phyloP scores from a whole-genome alignment of 2,888 invertebrate species.

The Allacma fusca region DNA sequence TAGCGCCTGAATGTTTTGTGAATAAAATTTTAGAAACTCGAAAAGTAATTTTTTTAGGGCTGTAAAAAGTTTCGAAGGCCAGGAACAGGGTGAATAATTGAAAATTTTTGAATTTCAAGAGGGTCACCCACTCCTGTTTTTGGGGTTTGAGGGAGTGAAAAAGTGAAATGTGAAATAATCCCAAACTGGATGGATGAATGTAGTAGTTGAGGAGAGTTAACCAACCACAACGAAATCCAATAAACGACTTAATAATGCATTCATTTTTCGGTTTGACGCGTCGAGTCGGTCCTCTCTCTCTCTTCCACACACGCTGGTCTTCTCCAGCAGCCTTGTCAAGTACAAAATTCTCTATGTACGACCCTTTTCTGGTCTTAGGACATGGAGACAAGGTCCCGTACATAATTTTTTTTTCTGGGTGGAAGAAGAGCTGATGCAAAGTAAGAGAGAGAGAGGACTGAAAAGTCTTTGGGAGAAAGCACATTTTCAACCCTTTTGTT shows the following conservation, averaged over 20 bases:
- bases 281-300: slow-evolving; percentile 41
- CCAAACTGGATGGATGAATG: neutral
- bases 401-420: too few relatives aligned
- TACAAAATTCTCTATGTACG: slow-evolving; percentile 1
- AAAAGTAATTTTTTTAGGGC: too few relatives aligned
- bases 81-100: neutral
- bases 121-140: neutral
- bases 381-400: too few relatives aligned
- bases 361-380: too few relatives aligned
- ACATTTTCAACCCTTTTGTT: slow-evolving; percentile 51
- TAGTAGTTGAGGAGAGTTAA: slow-evolving; percentile 38
- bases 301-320: too few relatives aligned
- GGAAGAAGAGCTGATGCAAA: neutral
- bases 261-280: slow-evolving; percentile 54
- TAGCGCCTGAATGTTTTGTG: too few relatives aligned
- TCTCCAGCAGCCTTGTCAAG: too few relatives aligned
- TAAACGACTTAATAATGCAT: slow-evolving; percentile 51
- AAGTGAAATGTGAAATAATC: slow-evolving; percentile 16
- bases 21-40: too few relatives aligned
- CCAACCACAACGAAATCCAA: slow-evolving; percentile 54
- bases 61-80: too few relatives aligned
- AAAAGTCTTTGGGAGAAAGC: slow-evolving; percentile 31
- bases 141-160: neutral
- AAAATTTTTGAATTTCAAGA: neutral
- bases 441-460: neutral